A percentile compares a stretch with the other conserved stretches of the same genome.
phyloP scores from a whole-genome alignment of 2,888 invertebrate species.

The Hyposoter didymator region DNA sequence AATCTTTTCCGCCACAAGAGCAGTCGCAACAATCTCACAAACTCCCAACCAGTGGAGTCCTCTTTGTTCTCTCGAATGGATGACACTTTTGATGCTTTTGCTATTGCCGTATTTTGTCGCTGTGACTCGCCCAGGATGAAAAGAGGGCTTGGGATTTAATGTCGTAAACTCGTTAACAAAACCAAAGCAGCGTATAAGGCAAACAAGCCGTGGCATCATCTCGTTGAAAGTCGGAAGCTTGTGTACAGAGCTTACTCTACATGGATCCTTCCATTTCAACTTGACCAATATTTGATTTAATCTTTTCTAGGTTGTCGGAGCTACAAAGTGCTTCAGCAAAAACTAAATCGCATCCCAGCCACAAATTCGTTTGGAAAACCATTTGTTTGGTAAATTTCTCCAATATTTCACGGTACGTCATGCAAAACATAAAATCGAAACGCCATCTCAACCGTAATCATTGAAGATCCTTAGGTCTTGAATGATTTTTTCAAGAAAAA shows the following conservation, averaged over 20 bases:
- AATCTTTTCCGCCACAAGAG: constrained; percentile 47
- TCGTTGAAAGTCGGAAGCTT: constrained; percentile 50
- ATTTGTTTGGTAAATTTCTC: no score
- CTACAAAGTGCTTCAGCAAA: not conserved
- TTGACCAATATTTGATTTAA: not conserved
- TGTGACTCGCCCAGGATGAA: not conserved
- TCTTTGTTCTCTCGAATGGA: constrained; percentile 55
- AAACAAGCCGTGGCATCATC: constrained; percentile 49
- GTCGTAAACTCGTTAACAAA: constrained; percentile 61
- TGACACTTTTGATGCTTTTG: constrained; percentile 41
- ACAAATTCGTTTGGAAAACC: no score
- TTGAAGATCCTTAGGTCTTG: not conserved
- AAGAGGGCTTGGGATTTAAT: constrained; percentile 23
- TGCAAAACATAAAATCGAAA: no score
- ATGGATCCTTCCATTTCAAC: not conserved
- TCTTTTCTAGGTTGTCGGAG: not conserved
- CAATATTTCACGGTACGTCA: no score
- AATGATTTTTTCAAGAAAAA: not conserved
- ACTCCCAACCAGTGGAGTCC: not conserved
- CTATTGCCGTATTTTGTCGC: constrained; percentile 40
- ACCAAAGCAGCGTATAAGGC: constrained; percentile 41
- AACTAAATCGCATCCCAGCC: not conserved
- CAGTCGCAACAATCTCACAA: constrained; percentile 22
- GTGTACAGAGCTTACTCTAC: constrained; percentile 14
- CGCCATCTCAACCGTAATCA: no score